Percentiles rank a stretch among this genome's conserved stretches.
Conservation (phyloP, 2,888 invertebrate genomes). For the Endotricha flammealis region DNA sequence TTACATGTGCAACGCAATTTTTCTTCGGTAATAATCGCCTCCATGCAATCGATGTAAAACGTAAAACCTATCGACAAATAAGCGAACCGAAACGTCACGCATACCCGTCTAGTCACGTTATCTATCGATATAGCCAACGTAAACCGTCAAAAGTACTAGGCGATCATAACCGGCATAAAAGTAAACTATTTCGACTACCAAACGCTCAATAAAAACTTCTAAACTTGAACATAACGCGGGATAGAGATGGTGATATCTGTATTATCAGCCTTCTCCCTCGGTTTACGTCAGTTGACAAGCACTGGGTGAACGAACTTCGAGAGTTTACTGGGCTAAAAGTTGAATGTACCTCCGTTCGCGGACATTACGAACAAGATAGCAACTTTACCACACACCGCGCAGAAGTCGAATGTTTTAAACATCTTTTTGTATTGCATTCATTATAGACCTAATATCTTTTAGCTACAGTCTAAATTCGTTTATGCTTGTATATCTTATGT, state of each 20-base stretch:
- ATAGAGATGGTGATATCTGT: constrained; percentile 56
- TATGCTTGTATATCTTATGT: constrained; percentile 21
- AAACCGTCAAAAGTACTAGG: constrained; percentile 72
- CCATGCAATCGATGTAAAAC: constrained; percentile 14
- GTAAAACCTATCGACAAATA: constrained; percentile 20
- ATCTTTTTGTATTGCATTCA: constrained; percentile 35
- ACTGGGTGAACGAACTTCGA: constrained; percentile 76
- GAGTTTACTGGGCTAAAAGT: constrained; percentile 80
- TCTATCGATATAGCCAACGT: constrained; percentile 72
- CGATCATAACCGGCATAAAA: constrained; percentile 56
- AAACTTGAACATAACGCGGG: constrained; percentile 59
- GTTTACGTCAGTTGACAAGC: constrained; percentile 76
- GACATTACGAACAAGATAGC: constrained; percentile 79
- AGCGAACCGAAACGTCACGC: constrained; percentile 36
- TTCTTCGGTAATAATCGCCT: background rate
- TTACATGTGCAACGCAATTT: background rate
- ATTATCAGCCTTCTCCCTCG: constrained; percentile 49
- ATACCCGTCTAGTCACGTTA: constrained; percentile 44
- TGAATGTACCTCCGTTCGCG: constrained; percentile 78
- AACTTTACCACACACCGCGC: constrained; percentile 65
- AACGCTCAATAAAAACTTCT: constrained; percentile 69
- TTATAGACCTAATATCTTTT: constrained; percentile 24
- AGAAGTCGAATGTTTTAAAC: constrained; percentile 42
- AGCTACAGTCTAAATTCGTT: constrained; percentile 41
- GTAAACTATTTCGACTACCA: constrained; percentile 68